Evolutionary conservation across 2,797 vertebrate species (phyloP).

Genomic region (Psittacula echo): DNA sequence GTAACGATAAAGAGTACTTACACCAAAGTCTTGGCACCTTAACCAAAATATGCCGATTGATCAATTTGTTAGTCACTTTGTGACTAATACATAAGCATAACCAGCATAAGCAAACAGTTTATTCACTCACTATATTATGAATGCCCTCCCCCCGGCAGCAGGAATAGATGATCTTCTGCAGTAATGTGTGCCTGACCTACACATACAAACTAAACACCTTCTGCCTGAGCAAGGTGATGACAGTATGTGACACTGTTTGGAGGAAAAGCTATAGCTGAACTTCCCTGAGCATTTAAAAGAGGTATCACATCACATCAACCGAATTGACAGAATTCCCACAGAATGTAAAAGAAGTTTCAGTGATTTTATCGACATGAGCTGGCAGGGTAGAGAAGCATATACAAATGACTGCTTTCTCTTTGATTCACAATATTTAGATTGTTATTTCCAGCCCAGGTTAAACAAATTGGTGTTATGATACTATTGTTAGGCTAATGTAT

Average conservation of each 20-base stretch:
- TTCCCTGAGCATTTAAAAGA: neutral
- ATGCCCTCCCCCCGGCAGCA: neutral
- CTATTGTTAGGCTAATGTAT: slow-evolving; percentile 70
- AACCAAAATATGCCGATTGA: neutral
- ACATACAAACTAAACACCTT: neutral
- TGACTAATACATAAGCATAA: neutral
- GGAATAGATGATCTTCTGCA: neutral
- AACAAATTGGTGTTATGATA: slow-evolving; percentile 70
- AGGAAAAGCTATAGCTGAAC: neutral
- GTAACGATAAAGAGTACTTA: neutral
- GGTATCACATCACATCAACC: accelerated
- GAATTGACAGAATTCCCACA: neutral
- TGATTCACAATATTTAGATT: slow-evolving; percentile 59
- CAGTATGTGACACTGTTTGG: neutral
- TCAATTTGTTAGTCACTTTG: neutral
- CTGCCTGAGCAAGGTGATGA: neutral
- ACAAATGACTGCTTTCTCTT: slow-evolving; percentile 31
- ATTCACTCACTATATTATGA: neutral
- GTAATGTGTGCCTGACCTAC: neutral
- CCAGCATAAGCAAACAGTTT: neutral
- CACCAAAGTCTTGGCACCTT: neutral
- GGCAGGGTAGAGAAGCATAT: neutral
- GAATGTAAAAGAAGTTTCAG: neutral
- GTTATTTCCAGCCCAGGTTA: slow-evolving; percentile 72
- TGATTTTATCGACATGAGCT: slow-evolving; percentile 11